Evolutionary conservation across 30 jellyfish, hydroid and myxozoan species (phyloP), one percentile per base, ranked within the genome.

Genomic region (Aurelia coerulea): DNA sequence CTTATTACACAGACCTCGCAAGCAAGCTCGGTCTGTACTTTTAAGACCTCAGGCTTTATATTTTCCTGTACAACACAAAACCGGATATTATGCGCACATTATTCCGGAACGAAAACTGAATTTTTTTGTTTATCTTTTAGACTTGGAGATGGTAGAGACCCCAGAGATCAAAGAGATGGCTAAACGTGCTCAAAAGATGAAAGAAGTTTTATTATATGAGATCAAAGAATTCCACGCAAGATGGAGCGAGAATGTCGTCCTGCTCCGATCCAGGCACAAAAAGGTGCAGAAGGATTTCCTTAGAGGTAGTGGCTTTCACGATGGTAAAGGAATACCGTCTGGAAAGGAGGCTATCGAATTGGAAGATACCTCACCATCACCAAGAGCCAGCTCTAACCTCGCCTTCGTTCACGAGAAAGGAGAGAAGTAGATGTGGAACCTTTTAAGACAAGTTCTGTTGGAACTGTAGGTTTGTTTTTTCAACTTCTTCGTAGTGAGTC

Each of bases 81-180:
- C 4, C 2, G n/a, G n/a, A n/a, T n/a, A n/a, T n/a, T n/a, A n/a
- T n/a, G n/a, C n/a, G n/a, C n/a, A n/a, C n/a, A n/a, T n/a, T n/a
- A n/a, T n/a, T n/a, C n/a, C n/a, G n/a, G n/a, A n/a, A n/a, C n/a
- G n/a, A n/a, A n/a, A n/a, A n/a, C n/a, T n/a, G n/a, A n/a, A n/a
- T n/a, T n/a, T n/a, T n/a, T n/a, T n/a, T n/a, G n/a, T 50, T 35
- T 68, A 49, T 1, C 34, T 35, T 67, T 11, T 49, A 94, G 99
- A 94, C 42, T 85, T 94, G 71, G 99, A 94, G 76, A 94, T 94
- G 97, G 99, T 94, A 2, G 97, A 94, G 73, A 83, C 99, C 1
- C 80, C 81, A 15, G 97, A 88, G 46, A 95, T 94, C 15, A 88
- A 89, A 68, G 96, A 78, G 79, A 94, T 88, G 97, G 99, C 99